Base-by-base conservation (phyloP, 2,888 invertebrate genomes). In the Cephus sareptanus region DNA sequence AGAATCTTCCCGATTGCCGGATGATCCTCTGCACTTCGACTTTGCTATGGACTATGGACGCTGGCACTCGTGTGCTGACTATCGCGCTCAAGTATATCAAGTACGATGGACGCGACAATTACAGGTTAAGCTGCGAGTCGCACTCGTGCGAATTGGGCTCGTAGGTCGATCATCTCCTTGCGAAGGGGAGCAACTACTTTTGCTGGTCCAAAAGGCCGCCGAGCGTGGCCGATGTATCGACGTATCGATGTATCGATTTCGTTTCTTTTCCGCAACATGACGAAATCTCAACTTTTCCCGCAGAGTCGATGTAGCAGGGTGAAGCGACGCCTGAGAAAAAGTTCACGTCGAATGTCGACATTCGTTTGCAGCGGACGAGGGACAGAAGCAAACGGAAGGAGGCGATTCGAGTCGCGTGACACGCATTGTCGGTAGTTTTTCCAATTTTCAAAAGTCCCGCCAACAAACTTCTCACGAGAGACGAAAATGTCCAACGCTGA, bases 201-300 rank as follows among this genome's bases (percentile, higher is more conserved):
- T 13, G 13, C 37, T 12, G 37, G 13, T 12, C 4, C 37, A 37
- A 37, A 13, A 69, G 70, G 70, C 30, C 13, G 6, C n/a, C 11
- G n/a, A 11, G 70, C 15, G 31, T 31, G 31, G n/a, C 37, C 13
- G n/a, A 69, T 77, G 82, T 83, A 86, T 30, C 13, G n/a, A 69
- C 76, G 82, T 83, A 86, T 30, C 13, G n/a, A 69, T 77, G 82
- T 83, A 86, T 87, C 85, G 86, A 87, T 87, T 84, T 84, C 87
- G 85, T 82, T 81, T 83, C 82, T 83, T 84, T 83, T 82, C 83
- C 84, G 85, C 84, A 85, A 85, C 79, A 81, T 76, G 77, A 34
- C 80, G 73, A 83, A 82, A 82, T 83, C 81, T 83, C 81, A 86
- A 87, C 83, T 85, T 85, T 79, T 82, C 80, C 37, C 75, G 76